phyloP scores from a whole-genome alignment of 2,797 vertebrate genomes.

The Ibycter americanus region DNA sequence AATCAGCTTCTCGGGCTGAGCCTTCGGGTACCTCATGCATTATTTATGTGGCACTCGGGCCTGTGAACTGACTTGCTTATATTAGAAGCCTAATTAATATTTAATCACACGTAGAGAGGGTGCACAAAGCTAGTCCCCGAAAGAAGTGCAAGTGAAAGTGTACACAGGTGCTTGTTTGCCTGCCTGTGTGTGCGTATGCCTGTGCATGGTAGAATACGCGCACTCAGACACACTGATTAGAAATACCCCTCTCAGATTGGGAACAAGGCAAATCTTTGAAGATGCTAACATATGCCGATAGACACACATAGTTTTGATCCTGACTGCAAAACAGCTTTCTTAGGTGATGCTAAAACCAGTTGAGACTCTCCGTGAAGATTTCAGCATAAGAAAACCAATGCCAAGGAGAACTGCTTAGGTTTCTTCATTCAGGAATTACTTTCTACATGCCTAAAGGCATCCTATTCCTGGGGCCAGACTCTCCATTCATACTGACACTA shows the following conservation, averaged over 20 bases:
- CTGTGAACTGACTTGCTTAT: slow-evolving; percentile 82
- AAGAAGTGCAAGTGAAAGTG: slow-evolving; percentile 61
- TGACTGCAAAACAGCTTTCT: background rate
- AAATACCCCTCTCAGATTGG: background rate
- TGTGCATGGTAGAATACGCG: background rate
- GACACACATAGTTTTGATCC: background rate
- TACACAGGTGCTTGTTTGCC: slow-evolving; percentile 13
- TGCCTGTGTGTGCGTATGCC: background rate
- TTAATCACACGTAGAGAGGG: slow-evolving; percentile 80
- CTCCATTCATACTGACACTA: background rate
- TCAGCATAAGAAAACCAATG: background rate
- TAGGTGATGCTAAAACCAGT: background rate
- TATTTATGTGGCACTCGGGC: slow-evolving; percentile 79
- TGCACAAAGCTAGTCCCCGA: slow-evolving; percentile 65
- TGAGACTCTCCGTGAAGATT: background rate
- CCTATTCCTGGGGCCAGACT: background rate
- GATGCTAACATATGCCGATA: background rate
- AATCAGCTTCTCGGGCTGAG: slow-evolving; percentile 82
- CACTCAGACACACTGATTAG: background rate
- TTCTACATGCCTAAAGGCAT: background rate
- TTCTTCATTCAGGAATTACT: background rate
- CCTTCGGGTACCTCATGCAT: slow-evolving; percentile 84
- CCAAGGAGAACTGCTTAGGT: background rate
- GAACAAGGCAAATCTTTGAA: background rate
- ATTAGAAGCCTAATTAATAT: slow-evolving; percentile 87